Conservation (phyloP, 2,113 vertebrate species). For the Gadus macrocephalus region DNA sequence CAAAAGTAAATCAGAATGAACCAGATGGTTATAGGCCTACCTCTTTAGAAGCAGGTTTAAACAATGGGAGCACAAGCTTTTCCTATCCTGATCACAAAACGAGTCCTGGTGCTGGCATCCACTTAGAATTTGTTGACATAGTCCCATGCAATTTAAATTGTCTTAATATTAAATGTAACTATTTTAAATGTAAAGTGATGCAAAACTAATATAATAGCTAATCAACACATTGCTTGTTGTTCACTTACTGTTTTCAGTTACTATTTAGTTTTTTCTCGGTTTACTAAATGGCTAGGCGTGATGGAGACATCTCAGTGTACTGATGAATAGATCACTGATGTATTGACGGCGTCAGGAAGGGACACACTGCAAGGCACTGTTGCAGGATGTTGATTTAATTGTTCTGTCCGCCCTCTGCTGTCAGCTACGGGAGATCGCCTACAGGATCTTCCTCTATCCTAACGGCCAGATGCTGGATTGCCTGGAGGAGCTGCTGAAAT, state of each 20-base stretch:
- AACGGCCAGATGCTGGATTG: conserved; percentile 75
- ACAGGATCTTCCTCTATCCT: conserved; percentile 91
- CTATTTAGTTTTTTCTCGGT: too few relatives aligned
- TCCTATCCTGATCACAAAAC: background rate
- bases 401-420: conserved; percentile 6
- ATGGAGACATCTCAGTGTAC: too few relatives aligned
- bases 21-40: background rate
- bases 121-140: background rate
- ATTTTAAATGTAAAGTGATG: too few relatives aligned
- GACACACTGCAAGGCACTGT: too few relatives aligned
- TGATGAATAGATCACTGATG: too few relatives aligned
- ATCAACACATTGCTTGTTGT: too few relatives aligned
- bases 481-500: conserved; percentile 83
- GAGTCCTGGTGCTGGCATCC: background rate
- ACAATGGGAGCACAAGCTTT: background rate
- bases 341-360: too few relatives aligned
- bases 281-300: too few relatives aligned
- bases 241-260: too few relatives aligned
- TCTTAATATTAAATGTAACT: too few relatives aligned
- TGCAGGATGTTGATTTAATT: background rate
- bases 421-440: conserved; percentile 92
- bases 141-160: background rate
- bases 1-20: background rate
- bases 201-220: too few relatives aligned
- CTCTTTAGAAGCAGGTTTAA: background rate